Percentiles rank a stretch among this genome's conserved stretches.
phyloP scores from a whole-genome alignment of 2,113 vertebrate species.

The Gambusia holbrooki region DNA sequence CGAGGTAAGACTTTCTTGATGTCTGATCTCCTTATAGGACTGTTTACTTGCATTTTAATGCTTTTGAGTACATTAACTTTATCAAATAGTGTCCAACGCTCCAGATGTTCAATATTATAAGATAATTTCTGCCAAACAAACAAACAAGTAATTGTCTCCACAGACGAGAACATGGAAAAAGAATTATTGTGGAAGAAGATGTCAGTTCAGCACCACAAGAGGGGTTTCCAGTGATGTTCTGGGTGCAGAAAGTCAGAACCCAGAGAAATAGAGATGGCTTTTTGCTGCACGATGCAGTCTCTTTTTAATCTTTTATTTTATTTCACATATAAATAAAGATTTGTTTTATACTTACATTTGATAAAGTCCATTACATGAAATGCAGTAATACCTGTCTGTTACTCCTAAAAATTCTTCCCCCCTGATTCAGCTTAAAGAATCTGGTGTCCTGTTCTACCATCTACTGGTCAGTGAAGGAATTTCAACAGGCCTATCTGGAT shows the following conservation, averaged over 20 bases:
- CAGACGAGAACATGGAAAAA: slow-evolving; percentile 20
- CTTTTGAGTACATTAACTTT: slow-evolving; percentile 7
- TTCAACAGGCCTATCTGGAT: slow-evolving; percentile 5
- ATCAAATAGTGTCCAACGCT: slow-evolving; percentile 10
- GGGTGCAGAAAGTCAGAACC: slow-evolving; percentile 18
- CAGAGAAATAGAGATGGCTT: slow-evolving; percentile 3
- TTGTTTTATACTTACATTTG: background rate
- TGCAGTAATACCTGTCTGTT: background rate
- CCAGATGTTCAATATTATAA: slow-evolving; percentile 40
- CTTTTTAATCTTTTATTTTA: background rate
- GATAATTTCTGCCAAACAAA: slow-evolving; percentile 22
- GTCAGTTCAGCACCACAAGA: slow-evolving; percentile 14
- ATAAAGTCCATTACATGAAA: background rate
- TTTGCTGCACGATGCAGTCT: slow-evolving; percentile 5
- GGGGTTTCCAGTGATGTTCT: slow-evolving; percentile 4
- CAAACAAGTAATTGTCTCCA: slow-evolving; percentile 9
- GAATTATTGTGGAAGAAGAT: slow-evolving; percentile 7
- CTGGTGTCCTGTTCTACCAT: slow-evolving; percentile 61
- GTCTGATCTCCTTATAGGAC: background rate
- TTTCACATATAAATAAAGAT: background rate
- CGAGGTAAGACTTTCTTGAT: background rate
- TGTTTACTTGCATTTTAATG: background rate
- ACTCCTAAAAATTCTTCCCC: background rate
- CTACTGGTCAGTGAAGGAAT: slow-evolving; percentile 61
- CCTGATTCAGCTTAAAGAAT: slow-evolving; percentile 14